A percentile compares a stretch with the other conserved stretches of the same genome.
Conservation (phyloP, 2,113 vertebrate species). For the Burhinus oedicnemus region DNA sequence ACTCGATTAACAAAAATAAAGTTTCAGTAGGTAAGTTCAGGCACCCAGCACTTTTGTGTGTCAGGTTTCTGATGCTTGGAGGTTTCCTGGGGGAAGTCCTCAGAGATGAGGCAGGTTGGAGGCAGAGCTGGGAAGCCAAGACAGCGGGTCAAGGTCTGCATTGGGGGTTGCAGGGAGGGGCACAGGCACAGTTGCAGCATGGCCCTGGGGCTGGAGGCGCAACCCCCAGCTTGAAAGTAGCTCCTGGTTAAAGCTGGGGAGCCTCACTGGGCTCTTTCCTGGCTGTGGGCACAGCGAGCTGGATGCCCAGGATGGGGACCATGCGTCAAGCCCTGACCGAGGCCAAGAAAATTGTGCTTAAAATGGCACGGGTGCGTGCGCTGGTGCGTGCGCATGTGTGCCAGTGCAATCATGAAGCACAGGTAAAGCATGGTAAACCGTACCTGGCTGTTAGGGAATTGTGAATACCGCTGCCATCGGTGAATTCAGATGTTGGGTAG, state of each 20-base stretch:
- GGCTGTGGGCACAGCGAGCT: background rate
- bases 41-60: background rate
- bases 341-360: background rate
- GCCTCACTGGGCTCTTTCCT: background rate
- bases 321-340: accelerated
- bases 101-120: background rate
- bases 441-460: background rate
- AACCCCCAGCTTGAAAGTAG: background rate
- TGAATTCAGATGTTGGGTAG: background rate
- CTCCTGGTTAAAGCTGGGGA: background rate
- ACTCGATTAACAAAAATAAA: background rate
- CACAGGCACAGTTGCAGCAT: background rate
- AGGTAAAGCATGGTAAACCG: background rate
- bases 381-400: accelerated
- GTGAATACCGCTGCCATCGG: background rate
- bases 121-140: background rate
- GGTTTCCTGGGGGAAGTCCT: background rate
- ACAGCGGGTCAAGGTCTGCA: background rate
- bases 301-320: background rate
- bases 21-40: background rate
- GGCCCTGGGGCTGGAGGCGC: background rate
- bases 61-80: background rate
- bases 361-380: accelerated
- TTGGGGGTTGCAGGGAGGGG: background rate
- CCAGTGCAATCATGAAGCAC: background rate